Evolutionary conservation across 2,888 invertebrate genomes (phyloP).

Genomic region (Aphodius granarius): DNA sequence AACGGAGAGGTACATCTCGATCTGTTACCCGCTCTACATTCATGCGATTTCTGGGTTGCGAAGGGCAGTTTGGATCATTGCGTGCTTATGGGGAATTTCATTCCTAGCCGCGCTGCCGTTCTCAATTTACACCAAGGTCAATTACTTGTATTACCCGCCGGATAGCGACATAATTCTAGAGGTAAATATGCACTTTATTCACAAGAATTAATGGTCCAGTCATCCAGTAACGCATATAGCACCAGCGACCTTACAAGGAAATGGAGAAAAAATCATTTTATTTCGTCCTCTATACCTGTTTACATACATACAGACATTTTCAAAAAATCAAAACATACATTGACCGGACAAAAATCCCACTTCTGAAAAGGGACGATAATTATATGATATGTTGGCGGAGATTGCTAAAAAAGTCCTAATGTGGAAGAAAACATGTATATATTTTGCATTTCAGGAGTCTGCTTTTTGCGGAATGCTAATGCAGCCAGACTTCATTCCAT

Average conservation of each 20-base stretch:
- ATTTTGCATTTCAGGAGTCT: slow-evolving; percentile 62
- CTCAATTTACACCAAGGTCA: slow-evolving; percentile 72
- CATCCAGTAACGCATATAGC: no score
- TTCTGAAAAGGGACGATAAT: no score
- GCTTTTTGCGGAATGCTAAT: slow-evolving; percentile 78
- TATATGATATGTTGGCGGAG: not conserved
- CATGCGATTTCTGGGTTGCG: slow-evolving; percentile 83
- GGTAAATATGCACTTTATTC: slow-evolving; percentile 22
- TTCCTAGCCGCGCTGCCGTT: slow-evolving; percentile 77
- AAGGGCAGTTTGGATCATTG: slow-evolving; percentile 78
- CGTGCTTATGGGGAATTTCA: slow-evolving; percentile 75
- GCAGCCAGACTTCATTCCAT: slow-evolving; percentile 63
- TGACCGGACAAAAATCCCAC: not conserved
- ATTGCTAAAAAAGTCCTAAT: not conserved
- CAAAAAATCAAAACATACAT: no score
- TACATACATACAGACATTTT: no score
- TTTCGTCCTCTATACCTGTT: no score
- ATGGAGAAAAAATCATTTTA: no score
- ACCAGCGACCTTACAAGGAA: no score
- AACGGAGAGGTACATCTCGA: slow-evolving; percentile 86
- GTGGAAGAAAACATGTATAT: no score
- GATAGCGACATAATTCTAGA: slow-evolving; percentile 51
- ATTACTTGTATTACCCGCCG: slow-evolving; percentile 74
- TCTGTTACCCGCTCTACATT: slow-evolving; percentile 84
- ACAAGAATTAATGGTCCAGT: not conserved